These are phyloP conservation scores for Autographa pulchrina DNA, from an alignment of 2,888 invertebrate genomes.

Conservation along the genomic window DNA sequence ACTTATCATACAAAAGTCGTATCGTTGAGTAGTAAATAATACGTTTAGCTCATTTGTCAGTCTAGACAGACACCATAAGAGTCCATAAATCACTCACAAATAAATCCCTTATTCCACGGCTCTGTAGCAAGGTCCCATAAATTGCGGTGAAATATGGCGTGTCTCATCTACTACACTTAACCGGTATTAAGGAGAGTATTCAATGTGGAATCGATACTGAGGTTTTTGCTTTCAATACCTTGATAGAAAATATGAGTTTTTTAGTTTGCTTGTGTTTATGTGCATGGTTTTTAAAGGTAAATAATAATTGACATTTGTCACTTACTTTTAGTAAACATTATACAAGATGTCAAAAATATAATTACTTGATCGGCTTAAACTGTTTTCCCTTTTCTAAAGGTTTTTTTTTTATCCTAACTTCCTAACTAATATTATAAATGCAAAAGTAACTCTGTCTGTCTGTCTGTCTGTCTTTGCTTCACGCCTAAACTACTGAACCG, in stretches of 20 bases:
- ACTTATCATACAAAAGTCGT: constrained; percentile 3
- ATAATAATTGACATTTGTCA: no score
- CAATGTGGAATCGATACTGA: constrained; percentile 6
- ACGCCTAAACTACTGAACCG: no score
- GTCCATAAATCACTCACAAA: constrained; percentile 48
- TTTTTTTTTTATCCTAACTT: no score
- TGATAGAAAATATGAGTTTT: not conserved
- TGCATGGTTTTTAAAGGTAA: no score
- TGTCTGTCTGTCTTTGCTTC: no score
- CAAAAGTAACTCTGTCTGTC: no score
- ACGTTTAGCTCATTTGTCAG: constrained; percentile 24
- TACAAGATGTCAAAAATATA: no score
- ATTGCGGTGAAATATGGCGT: constrained; percentile 34
- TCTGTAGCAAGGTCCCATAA: constrained; percentile 40
- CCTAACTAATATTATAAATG: no score
- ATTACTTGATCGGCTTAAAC: no score
- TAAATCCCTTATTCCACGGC: constrained; percentile 27
- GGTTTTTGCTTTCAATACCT: not conserved
- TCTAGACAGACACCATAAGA: constrained; percentile 38
- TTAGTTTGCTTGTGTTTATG: not conserved
- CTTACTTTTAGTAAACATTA: no score
- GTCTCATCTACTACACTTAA: constrained; percentile 21
- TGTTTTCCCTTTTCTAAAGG: no score
- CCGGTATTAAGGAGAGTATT: constrained; percentile 22
- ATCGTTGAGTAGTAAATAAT: constrained; percentile 27